These are phyloP conservation scores for Limnephilus rhombicus DNA, from an alignment of 2,888 invertebrate genomes.

Conservation along the genomic window DNA sequence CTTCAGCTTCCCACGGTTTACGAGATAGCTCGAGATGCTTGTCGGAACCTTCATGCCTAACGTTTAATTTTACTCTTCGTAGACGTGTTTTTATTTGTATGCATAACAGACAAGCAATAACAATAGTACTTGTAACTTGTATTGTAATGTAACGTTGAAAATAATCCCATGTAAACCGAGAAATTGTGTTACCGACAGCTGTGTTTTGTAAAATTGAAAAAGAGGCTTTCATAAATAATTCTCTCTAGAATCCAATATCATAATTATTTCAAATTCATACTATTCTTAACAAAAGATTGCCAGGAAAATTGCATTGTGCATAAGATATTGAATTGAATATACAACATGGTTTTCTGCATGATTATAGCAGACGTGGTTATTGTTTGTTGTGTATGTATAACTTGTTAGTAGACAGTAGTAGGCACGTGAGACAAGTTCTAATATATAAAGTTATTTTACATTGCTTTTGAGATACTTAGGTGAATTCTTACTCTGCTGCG, in stretches of 20 bases:
- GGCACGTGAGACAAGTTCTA: neutral
- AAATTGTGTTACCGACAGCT: slow-evolving; percentile 3
- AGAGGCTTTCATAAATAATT: slow-evolving; percentile 20
- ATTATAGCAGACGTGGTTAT: neutral
- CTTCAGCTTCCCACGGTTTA: neutral
- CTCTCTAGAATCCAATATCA: slow-evolving; percentile 26
- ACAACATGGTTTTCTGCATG: slow-evolving; percentile 15
- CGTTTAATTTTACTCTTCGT: neutral
- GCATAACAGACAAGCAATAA: neutral
- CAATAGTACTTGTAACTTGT: slow-evolving; percentile 3
- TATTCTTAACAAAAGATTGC: slow-evolving; percentile 27
- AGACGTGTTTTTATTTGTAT: neutral
- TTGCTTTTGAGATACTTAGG: neutral
- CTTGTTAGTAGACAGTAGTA: neutral
- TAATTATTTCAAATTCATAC: slow-evolving; percentile 31
- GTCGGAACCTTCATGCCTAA: neutral
- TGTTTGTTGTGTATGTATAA: neutral
- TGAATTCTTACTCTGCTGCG: too few species aligned
- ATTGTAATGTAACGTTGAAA: slow-evolving; percentile 5
- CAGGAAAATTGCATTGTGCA: slow-evolving; percentile 13
- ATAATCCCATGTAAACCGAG: neutral
- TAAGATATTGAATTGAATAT: neutral
- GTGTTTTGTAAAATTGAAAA: slow-evolving; percentile 38
- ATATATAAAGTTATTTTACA: neutral
- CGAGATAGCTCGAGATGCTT: neutral